Base-by-base conservation (phyloP, 2,113 vertebrate species). In the Canis aureus region DNA sequence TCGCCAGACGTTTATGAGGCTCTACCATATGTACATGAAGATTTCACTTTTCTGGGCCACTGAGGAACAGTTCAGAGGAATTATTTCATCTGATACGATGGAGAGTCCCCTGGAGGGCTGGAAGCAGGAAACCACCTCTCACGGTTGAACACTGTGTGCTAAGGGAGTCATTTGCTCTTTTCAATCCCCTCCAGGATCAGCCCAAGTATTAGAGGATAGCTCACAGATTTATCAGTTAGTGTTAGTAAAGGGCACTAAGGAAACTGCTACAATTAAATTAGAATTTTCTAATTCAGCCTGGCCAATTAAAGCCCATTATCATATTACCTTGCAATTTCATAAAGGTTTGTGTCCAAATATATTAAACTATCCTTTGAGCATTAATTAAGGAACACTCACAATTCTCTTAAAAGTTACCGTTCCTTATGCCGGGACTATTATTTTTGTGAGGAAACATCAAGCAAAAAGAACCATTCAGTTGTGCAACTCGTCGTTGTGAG, bases 301-400 rank as follows among this genome's bases (percentile, higher is more conserved):
- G n/a, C 17, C 93, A 92, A 74, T 84, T 91, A 89, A 97, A 60
- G 78, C 8, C 9, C 29, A 80, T 87, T 91, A 89, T 60, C 53
- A 35, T 29, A 92, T 84, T 53, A 91, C 79, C 49, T 91, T 74
- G n/a, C 5, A 51, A 43, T 95, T 96, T 94, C 62, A 66, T 9
- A 74, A 87, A 92, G 62, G 5, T 29, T 91, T 85, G 20, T 86
- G 90, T 91, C 57, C 89, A 83, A 95, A 91, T 87, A 81, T 83
- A 88, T 95, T 69, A 82, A 94, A 71, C 12, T 25, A 59, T 35
- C 23, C 49, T 94, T 76, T 69, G 64, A 89, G 53, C 25, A 89
- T 79, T 95, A 96, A 96, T 87, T 97, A 66, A 96, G 92, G 64
- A 88, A 78, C 15, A 59, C 35, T 67, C 17, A 29, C 35, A 73